These are phyloP conservation scores for Chaitophorus viminalis DNA, from an alignment of 2,888 invertebrate species.

Conservation along the genomic window DNA sequence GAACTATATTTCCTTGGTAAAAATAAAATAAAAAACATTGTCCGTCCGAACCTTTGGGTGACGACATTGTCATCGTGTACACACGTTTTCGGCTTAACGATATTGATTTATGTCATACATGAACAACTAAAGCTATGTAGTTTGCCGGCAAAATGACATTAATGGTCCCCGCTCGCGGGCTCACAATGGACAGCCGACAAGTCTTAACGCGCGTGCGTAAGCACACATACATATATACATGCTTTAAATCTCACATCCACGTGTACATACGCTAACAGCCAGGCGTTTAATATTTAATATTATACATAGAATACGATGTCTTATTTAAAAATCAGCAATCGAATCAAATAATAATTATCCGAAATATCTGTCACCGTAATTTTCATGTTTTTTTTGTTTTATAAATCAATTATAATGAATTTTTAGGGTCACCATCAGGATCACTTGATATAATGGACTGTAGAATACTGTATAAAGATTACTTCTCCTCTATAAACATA, in stretches of 20 bases:
- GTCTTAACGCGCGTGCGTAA: not conserved
- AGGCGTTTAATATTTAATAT: not conserved
- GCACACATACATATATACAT: not conserved
- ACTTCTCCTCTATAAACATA: too few species aligned
- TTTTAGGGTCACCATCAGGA: too few species aligned
- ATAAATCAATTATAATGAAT: too few species aligned
- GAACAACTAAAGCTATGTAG: constrained; percentile 31
- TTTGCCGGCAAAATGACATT: constrained; percentile 17
- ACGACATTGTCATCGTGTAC: constrained; percentile 12
- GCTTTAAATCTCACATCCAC: not conserved
- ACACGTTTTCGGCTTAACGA: constrained; percentile 16
- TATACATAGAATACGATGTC: not conserved
- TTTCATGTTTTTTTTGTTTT: not conserved
- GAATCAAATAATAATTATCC: not conserved
- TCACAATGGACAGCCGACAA: not conserved
- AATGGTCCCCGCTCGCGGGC: not conserved
- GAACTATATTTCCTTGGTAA: not conserved
- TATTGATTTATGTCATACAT: constrained; percentile 41
- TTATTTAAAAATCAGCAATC: not conserved
- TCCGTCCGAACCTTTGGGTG: constrained; percentile 9
- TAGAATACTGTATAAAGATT: too few species aligned
- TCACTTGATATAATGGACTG: too few species aligned
- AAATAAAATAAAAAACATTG: constrained; percentile 18
- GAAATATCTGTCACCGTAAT: not conserved
- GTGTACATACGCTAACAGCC: too few species aligned